These are phyloP conservation scores for Orthosia gracilis DNA, from an alignment of 2,888 invertebrate genomes.

Conservation along the genomic window DNA sequence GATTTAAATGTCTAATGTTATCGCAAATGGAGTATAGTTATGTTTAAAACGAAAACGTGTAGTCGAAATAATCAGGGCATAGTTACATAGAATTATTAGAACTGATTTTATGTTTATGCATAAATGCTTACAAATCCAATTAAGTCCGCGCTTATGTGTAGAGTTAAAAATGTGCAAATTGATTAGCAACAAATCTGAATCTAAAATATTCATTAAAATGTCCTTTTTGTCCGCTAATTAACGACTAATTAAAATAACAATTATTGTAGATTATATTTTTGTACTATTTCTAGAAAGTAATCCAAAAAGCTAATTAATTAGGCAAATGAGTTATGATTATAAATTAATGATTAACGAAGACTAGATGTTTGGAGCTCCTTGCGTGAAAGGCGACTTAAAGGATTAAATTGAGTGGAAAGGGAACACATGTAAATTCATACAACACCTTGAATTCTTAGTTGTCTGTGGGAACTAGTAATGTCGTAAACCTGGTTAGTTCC, in stretches of 20 bases:
- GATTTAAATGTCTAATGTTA: too few species aligned
- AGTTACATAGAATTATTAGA: neutral
- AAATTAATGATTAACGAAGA: neutral
- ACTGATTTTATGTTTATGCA: neutral
- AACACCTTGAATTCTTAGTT: neutral
- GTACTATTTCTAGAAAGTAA: neutral
- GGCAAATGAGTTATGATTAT: conserved; percentile 10
- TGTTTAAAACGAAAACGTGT: neutral
- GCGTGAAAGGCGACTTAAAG: neutral
- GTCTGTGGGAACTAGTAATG: neutral
- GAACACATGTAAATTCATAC: neutral
- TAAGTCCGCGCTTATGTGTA: neutral
- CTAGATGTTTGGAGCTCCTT: conserved; percentile 1
- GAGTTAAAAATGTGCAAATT: neutral
- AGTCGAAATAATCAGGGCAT: neutral
- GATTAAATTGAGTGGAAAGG: conserved; percentile 8
- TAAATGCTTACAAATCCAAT: conserved; percentile 1
- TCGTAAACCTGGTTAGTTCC: neutral
- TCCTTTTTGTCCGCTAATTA: conserved; percentile 22
- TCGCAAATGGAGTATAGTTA: too few species aligned
- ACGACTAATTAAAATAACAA: conserved; percentile 15
- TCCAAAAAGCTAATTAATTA: conserved; percentile 4
- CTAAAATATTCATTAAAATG: neutral
- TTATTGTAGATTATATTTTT: neutral
- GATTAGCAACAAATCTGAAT: conserved; percentile 9